Conservation (phyloP, 2,113 vertebrate species). For the Thryonomys swinderianus region DNA sequence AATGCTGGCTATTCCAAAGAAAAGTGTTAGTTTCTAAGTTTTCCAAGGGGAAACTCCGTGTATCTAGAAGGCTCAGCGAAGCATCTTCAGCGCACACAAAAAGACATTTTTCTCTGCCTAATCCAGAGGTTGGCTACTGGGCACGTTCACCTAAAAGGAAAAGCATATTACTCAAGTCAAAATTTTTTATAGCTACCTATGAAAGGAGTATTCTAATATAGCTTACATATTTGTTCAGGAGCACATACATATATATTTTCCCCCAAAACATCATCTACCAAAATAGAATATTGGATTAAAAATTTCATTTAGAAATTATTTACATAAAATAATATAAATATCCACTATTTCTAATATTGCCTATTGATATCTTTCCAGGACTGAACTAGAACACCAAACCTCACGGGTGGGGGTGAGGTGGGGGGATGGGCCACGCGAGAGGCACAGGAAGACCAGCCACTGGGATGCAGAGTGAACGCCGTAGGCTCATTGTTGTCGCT, state of each 20-base stretch:
- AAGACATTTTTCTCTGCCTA: neutral
- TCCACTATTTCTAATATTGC: neutral
- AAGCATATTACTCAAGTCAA: neutral
- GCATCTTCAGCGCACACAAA: neutral
- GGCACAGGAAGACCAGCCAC: neutral
- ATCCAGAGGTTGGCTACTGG: neutral
- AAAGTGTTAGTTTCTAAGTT: neutral
- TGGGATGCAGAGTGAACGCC: neutral
- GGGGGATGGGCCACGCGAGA: neutral
- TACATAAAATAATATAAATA: neutral
- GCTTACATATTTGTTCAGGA: neutral
- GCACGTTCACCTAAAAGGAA: neutral
- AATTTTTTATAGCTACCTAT: neutral
- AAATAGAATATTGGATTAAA: neutral
- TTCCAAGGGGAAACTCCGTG: neutral
- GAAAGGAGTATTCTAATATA: neutral
- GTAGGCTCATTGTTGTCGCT: neutral
- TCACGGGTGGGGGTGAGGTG: too few relatives aligned
- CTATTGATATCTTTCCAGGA: neutral
- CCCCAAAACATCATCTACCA: neutral
- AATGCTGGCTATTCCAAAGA: neutral
- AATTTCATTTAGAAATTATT: neutral
- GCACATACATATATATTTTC: neutral
- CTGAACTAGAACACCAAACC: neutral
- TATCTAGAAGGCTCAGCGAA: neutral